Evolutionary conservation across 2,113 vertebrate species (phyloP).

Genomic region (Rhabdornis inornatus): DNA sequence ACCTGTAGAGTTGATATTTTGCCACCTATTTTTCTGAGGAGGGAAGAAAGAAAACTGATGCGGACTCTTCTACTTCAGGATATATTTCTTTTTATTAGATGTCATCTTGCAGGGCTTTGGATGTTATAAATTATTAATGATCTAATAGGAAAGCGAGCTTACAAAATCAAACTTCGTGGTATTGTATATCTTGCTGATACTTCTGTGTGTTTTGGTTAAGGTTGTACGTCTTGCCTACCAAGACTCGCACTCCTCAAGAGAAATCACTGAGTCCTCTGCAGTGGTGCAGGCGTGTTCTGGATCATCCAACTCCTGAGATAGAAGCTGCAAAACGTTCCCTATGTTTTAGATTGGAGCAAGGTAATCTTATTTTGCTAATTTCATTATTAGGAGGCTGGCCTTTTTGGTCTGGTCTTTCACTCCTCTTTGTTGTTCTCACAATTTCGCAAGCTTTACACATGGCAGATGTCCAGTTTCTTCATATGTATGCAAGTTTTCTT

Average conservation of each 20-base stretch:
- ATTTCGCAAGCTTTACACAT: not conserved
- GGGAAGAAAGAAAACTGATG: not conserved
- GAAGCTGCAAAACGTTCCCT: conserved; percentile 91
- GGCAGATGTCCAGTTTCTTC: not conserved
- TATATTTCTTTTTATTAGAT: not conserved
- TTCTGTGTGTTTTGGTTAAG: conserved; percentile 73
- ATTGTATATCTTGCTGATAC: not conserved
- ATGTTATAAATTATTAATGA: not conserved
- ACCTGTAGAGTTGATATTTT: not conserved
- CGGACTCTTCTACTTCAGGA: not conserved
- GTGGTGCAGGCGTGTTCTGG: conserved; percentile 94
- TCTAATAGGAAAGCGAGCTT: not conserved
- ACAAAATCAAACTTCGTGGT: not conserved
- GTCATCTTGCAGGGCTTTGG: not conserved
- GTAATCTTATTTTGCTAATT: conserved; percentile 67
- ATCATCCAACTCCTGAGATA: conserved; percentile 90
- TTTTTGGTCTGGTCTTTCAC: not conserved
- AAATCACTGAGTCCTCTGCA: conserved; percentile 82
- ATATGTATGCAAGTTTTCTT: not conserved
- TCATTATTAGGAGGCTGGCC: not conserved
- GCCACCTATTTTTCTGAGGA: not conserved
- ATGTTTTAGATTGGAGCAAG: conserved; percentile 94
- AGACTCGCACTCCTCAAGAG: conserved; percentile 70
- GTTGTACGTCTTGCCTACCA: conserved; percentile 87
- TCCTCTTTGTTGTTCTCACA: accelerated